Conservation (phyloP, 2,797 vertebrate genomes). For the Pteronotus mesoamericanus region DNA sequence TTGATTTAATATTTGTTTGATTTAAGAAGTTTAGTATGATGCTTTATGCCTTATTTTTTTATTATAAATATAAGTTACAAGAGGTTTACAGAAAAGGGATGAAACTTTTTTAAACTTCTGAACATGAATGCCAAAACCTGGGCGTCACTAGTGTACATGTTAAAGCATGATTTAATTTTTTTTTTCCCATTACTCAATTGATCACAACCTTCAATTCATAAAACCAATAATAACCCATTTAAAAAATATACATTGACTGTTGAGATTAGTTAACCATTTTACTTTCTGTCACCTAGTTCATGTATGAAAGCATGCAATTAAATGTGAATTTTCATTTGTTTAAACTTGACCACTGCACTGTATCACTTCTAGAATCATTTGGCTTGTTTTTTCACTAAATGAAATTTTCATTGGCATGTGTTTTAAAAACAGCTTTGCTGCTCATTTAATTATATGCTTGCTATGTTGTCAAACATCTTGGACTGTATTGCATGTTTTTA, state of each 20-base stretch:
- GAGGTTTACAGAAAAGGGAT: constrained; percentile 66
- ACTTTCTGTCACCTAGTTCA: constrained; percentile 16
- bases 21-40: neutral
- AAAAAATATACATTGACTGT: neutral
- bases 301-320: constrained; percentile 58
- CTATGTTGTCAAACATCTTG: constrained; percentile 58
- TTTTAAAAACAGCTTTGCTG: constrained; percentile 24
- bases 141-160: constrained; percentile 65
- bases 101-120: constrained; percentile 53
- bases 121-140: neutral
- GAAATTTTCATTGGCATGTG: constrained; percentile 54
- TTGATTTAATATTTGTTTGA: neutral
- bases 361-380: constrained; percentile 25
- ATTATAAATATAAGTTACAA: neutral
- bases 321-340: constrained; percentile 69
- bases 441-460: constrained; percentile 58
- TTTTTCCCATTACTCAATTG: constrained; percentile 48
- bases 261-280: neutral
- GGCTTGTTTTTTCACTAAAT: constrained; percentile 52
- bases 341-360: constrained; percentile 83
- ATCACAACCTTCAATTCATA: constrained; percentile 41
- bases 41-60: constrained; percentile 11
- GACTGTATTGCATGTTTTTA: constrained; percentile 74
- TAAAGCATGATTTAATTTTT: constrained; percentile 61
- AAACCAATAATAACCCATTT: neutral